These are phyloP conservation scores for Dermochelys coriacea DNA, from an alignment of 2,797 vertebrate genomes.

Conservation along the genomic window DNA sequence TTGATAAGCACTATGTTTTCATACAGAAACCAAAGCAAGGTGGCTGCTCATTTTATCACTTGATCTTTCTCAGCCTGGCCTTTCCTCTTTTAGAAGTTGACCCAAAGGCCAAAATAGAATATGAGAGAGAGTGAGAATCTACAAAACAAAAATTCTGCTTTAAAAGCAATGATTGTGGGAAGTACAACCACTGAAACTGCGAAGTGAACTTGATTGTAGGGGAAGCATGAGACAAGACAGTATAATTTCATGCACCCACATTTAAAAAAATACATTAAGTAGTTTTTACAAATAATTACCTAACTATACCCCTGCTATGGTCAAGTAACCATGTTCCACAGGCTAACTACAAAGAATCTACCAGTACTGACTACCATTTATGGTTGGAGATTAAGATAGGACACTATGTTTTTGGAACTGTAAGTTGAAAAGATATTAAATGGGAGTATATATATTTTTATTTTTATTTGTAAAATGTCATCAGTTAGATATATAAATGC, in stretches of 20 bases:
- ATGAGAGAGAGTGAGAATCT: neutral
- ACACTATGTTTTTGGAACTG: conserved; percentile 7
- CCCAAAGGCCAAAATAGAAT: neutral
- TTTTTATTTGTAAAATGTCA: neutral
- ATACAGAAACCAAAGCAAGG: neutral
- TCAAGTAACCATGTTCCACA: conserved; percentile 12
- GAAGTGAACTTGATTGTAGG: neutral
- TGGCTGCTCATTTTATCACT: neutral
- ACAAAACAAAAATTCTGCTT: conserved; percentile 9
- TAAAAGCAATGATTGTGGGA: neutral
- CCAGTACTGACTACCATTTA: neutral
- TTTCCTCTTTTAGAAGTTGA: neutral
- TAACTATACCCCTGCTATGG: conserved; percentile 6
- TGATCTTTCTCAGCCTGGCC: neutral
- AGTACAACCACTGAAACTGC: neutral
- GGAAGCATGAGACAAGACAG: neutral
- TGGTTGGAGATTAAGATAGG: neutral
- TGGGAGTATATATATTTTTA: conserved; percentile 10
- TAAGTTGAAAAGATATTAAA: conserved; percentile 15
- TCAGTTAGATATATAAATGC: neutral
- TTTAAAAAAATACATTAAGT: neutral
- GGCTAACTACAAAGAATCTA: neutral
- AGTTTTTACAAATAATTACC: conserved; percentile 20
- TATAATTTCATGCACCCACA: neutral
- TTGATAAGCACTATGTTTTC: neutral